phyloP scores from a whole-genome alignment of 2,113 vertebrate species.

The Bubalus kerabau region DNA sequence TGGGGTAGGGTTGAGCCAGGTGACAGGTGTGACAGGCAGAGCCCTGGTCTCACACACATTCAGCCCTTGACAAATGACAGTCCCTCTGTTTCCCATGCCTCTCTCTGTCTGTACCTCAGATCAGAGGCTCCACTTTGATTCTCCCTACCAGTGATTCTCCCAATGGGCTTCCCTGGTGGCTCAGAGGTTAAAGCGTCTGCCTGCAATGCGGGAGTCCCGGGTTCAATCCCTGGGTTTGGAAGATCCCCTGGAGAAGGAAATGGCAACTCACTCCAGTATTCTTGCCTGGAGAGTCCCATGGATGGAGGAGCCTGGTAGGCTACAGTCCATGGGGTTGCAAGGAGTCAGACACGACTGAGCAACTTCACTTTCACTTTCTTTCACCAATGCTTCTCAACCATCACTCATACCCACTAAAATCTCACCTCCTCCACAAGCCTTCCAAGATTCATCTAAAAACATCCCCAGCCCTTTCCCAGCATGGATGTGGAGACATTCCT shows the following conservation, averaged over 20 bases:
- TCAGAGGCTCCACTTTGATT: neutral
- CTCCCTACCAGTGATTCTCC: neutral
- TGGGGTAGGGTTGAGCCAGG: neutral
- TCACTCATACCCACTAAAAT: neutral
- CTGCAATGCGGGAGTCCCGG: no score
- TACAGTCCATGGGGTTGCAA: no score
- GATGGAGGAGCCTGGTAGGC: no score
- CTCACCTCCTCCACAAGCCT: neutral
- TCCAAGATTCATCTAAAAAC: neutral
- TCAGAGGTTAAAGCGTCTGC: no score
- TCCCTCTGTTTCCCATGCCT: neutral
- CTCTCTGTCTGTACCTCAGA: neutral
- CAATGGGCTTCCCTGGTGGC: no score
- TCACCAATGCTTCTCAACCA: neutral
- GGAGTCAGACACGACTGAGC: no score
- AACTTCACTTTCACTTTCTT: no score
- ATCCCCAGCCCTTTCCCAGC: neutral
- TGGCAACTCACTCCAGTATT: no score
- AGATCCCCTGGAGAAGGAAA: no score
- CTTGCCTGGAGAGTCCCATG: no score
- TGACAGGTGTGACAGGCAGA: neutral
- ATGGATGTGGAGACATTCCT: neutral
- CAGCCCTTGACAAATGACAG: neutral
- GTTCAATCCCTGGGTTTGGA: no score
- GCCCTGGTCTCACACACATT: neutral